These are phyloP conservation scores for Platyscapa corneri DNA, from an alignment of 1,140 invertebrate species.

Conservation along the genomic window DNA sequence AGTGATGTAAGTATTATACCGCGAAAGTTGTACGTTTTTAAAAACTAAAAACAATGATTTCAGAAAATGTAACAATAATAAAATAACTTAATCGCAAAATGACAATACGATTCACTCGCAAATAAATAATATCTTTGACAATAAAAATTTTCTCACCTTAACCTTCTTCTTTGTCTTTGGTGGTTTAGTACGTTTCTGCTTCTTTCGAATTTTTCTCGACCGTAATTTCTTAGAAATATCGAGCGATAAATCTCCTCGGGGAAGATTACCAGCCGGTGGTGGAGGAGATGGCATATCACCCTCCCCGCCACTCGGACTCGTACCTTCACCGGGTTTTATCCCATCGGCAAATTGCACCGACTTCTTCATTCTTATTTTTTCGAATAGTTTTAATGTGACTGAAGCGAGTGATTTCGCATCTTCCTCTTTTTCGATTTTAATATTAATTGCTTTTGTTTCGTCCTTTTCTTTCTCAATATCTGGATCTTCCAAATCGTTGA, in stretches of 20 bases:
- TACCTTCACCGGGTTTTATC: conserved; percentile 79
- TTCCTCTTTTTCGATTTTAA: conserved; percentile 55
- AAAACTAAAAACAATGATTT: too few species aligned
- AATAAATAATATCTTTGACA: not conserved
- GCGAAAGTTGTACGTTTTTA: too few species aligned
- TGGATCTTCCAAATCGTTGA: conserved; percentile 57
- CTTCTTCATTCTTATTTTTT: conserved; percentile 66
- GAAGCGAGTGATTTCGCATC: conserved; percentile 40
- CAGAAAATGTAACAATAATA: too few species aligned
- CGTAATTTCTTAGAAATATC: conserved; percentile 73
- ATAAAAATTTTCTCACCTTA: conserved; percentile 69
- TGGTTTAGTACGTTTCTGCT: conserved; percentile 69
- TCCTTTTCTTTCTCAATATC: conserved; percentile 50
- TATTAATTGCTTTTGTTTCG: conserved; percentile 56
- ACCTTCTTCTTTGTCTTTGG: conserved; percentile 75
- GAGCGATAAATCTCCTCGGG: conserved; percentile 49
- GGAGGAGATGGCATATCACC: conserved; percentile 79
- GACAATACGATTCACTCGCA: not conserved
- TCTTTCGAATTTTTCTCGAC: conserved; percentile 73
- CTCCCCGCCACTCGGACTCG: conserved; percentile 79
- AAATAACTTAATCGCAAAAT: too few species aligned
- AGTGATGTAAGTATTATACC: too few species aligned
- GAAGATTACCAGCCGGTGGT: conserved; percentile 68
- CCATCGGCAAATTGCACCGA: conserved; percentile 80
- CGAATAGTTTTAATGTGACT: conserved; percentile 25